Percentiles rank a stretch among this genome's conserved stretches.
Evolutionary conservation across 2,888 invertebrate species (phyloP).

Genomic region (Calliopum simillimum): DNA sequence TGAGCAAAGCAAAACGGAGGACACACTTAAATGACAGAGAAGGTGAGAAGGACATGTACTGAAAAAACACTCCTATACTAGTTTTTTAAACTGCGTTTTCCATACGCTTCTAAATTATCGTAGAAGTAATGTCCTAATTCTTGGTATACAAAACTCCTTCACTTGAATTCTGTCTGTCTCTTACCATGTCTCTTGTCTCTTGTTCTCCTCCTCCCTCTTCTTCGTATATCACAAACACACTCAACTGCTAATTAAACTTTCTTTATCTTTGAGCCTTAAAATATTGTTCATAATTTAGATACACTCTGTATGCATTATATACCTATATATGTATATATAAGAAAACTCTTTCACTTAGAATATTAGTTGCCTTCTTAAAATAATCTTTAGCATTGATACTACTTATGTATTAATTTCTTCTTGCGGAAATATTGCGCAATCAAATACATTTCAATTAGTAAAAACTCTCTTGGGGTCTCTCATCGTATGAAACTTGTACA

Average conservation of each 20-base stretch:
- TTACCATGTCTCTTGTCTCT: slow-evolving; percentile 24
- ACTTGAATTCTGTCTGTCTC: slow-evolving; percentile 26
- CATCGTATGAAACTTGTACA: no score
- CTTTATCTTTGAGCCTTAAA: slow-evolving; percentile 13
- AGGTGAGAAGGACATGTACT: slow-evolving; percentile 34
- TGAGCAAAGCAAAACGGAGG: slow-evolving; percentile 18
- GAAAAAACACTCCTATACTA: slow-evolving; percentile 26
- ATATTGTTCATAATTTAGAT: slow-evolving; percentile 14
- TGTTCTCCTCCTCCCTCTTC: slow-evolving; percentile 19
- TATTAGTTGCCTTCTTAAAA: slow-evolving; percentile 20
- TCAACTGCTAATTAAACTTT: slow-evolving; percentile 5
- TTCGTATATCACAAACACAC: slow-evolving; percentile 27
- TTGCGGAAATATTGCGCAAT: background rate
- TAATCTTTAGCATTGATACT: slow-evolving; percentile 3
- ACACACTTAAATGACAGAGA: slow-evolving; percentile 29
- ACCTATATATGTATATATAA: background rate
- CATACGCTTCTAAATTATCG: slow-evolving; percentile 28
- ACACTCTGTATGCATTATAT: slow-evolving; percentile 2
- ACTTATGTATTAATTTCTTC: slow-evolving; percentile 3
- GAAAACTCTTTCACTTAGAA: slow-evolving; percentile 20
- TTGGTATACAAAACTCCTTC: slow-evolving; percentile 22
- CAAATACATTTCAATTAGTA: no score
- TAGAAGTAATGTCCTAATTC: slow-evolving; percentile 31
- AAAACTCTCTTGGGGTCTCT: no score
- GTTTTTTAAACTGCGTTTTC: slow-evolving; percentile 12